These are phyloP conservation scores for Cryptus armator DNA, from an alignment of 2,888 invertebrate species.

Conservation along the genomic window DNA sequence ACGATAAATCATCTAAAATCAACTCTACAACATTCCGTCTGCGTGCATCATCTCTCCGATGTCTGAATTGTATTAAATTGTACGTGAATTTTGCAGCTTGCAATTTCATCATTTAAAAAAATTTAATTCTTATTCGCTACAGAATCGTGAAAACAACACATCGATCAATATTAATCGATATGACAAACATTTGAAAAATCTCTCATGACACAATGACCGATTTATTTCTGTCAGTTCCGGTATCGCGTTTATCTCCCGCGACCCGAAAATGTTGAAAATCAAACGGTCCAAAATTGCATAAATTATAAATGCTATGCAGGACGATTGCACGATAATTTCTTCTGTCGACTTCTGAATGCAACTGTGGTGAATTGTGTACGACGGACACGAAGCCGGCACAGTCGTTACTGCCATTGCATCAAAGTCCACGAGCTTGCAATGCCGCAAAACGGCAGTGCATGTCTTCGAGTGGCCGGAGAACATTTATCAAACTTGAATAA, in stretches of 20 bases:
- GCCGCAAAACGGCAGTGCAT: slow-evolving; percentile 24
- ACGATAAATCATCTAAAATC: slow-evolving; percentile 12
- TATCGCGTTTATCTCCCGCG: not conserved
- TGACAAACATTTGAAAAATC: not conserved
- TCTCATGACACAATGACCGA: not conserved
- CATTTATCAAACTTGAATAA: slow-evolving; percentile 59
- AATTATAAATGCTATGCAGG: too few species aligned
- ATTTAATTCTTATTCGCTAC: not conserved
- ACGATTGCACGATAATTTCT: slow-evolving; percentile 18
- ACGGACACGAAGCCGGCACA: slow-evolving; percentile 20
- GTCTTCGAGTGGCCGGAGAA: slow-evolving; percentile 29
- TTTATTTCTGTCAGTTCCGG: not conserved
- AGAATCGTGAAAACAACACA: not conserved
- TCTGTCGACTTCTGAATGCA: slow-evolving; percentile 14
- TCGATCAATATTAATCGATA: slow-evolving; percentile 1
- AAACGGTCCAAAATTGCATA: too few species aligned
- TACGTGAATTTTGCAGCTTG: not conserved
- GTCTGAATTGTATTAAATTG: not conserved
- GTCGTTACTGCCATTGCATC: not conserved
- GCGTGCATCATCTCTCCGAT: not conserved
- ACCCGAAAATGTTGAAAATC: not conserved
- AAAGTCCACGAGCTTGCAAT: slow-evolving; percentile 26
- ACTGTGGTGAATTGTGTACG: slow-evolving; percentile 9
- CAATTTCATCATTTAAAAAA: not conserved
- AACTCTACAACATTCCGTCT: not conserved